phyloP scores from a whole-genome alignment of 2,113 vertebrate genomes.

The Pandion haliaetus region DNA sequence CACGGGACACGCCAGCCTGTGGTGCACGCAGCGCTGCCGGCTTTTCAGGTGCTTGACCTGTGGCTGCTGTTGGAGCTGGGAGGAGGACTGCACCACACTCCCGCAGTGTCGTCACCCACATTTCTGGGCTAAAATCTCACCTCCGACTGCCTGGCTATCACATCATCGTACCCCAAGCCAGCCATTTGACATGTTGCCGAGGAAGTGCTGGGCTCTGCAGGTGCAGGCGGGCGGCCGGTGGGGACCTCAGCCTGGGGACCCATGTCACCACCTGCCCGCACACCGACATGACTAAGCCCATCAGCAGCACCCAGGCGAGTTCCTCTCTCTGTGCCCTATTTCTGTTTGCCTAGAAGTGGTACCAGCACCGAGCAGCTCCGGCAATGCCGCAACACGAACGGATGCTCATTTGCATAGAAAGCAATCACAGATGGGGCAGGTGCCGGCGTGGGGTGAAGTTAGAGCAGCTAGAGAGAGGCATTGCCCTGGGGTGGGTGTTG shows the following conservation, averaged over 20 bases:
- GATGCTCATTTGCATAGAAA: background rate
- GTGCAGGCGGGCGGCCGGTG: accelerated
- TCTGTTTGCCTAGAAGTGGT: background rate
- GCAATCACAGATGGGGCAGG: background rate
- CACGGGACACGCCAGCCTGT: accelerated
- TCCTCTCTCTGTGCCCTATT: background rate
- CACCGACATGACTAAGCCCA: accelerated
- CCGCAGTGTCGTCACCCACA: accelerated
- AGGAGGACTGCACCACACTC: background rate
- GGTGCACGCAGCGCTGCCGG: background rate
- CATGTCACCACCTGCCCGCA: accelerated
- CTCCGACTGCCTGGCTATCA: accelerated
- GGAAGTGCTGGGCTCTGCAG: background rate
- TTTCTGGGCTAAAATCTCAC: background rate
- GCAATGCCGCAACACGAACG: accelerated
- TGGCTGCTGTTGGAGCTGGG: background rate
- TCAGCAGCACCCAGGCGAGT: accelerated
- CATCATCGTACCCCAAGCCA: too few species aligned
- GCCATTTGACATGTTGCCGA: accelerated
- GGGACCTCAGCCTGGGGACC: background rate
- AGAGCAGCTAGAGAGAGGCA: background rate
- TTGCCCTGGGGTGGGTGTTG: background rate
- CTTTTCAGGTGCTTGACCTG: accelerated
- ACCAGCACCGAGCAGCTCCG: accelerated
- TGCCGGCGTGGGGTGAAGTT: accelerated